These are phyloP conservation scores for Ammospiza nelsoni DNA, from an alignment of 2,113 vertebrate genomes.

Conservation along the genomic window DNA sequence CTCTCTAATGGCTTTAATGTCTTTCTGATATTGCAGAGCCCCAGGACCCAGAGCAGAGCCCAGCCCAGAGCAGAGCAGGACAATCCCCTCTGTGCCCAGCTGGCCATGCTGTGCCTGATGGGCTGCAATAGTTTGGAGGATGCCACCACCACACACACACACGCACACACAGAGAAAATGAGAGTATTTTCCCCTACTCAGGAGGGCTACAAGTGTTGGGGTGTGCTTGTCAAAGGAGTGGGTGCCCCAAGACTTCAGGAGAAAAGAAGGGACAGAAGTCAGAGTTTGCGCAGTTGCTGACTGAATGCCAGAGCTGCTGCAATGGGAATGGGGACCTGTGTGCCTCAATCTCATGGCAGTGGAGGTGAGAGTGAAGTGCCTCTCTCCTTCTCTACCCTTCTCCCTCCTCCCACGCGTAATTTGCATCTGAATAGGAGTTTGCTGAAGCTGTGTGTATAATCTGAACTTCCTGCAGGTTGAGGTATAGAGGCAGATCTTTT, in stretches of 20 bases:
- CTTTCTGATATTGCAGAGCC: neutral
- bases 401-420: neutral
- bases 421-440: neutral
- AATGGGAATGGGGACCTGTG: rapidly evolving
- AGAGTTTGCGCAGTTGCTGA: neutral
- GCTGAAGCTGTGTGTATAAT: neutral
- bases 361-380: neutral
- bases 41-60: neutral
- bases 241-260: neutral
- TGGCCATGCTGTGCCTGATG: neutral
- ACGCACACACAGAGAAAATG: neutral
- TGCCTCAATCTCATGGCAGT: neutral
- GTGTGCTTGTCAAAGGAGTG: neutral
- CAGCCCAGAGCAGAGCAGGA: neutral
- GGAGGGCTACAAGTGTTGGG: neutral
- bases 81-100: rapidly evolving
- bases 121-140: neutral
- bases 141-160: no score
- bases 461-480: neutral
- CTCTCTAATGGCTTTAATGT: neutral
- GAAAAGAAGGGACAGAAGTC: neutral
- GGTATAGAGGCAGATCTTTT: neutral
- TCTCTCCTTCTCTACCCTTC: neutral
- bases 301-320: neutral
- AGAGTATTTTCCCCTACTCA: neutral